Evolutionary conservation across 1,140 invertebrate species (phyloP), one percentile per base, ranked within the genome.

Genomic region (Aplysia californica): DNA sequence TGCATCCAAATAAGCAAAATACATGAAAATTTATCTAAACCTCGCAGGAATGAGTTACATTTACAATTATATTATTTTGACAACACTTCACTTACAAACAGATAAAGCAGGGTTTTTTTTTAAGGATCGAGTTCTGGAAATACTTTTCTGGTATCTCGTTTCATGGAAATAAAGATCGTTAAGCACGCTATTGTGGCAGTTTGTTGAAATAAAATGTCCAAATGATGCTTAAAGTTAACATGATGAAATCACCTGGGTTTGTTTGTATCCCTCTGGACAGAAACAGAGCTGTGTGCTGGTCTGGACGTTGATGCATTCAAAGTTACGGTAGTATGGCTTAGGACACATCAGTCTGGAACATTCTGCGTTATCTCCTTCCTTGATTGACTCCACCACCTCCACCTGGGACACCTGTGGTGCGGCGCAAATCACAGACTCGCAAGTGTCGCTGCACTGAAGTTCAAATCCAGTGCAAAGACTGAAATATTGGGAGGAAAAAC

Each of bases 161-260:
- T n/a, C n/a, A n/a, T n/a, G n/a, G n/a, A n/a, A n/a, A n/a, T n/a
- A n/a, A n/a, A n/a, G n/a, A n/a, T n/a, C n/a, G n/a, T n/a, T n/a
- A n/a, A n/a, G n/a, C n/a, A n/a, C n/a, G n/a, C n/a, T n/a, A n/a
- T n/a, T n/a, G n/a, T n/a, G n/a, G n/a, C n/a, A n/a, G n/a, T n/a
- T n/a, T n/a, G n/a, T n/a, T n/a, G n/a, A n/a, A n/a, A n/a, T n/a
- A n/a, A n/a, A n/a, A n/a, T n/a, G n/a, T n/a, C n/a, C n/a, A n/a
- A n/a, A n/a, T n/a, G n/a, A n/a, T n/a, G n/a, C n/a, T n/a, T n/a
- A n/a, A n/a, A n/a, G n/a, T n/a, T n/a, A n/a, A n/a, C n/a, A n/a
- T n/a, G n/a, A n/a, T n/a, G n/a, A n/a, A n/a, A n/a, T n/a, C n/a
- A 71, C 69, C 50, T 55, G 50, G 15, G 50, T 71, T 36, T 71